A percentile compares a stretch with the other conserved stretches of the same genome.
These are phyloP conservation scores for Eospalax fontanierii DNA, from an alignment of 2,797 vertebrate species.

Conservation along the genomic window DNA sequence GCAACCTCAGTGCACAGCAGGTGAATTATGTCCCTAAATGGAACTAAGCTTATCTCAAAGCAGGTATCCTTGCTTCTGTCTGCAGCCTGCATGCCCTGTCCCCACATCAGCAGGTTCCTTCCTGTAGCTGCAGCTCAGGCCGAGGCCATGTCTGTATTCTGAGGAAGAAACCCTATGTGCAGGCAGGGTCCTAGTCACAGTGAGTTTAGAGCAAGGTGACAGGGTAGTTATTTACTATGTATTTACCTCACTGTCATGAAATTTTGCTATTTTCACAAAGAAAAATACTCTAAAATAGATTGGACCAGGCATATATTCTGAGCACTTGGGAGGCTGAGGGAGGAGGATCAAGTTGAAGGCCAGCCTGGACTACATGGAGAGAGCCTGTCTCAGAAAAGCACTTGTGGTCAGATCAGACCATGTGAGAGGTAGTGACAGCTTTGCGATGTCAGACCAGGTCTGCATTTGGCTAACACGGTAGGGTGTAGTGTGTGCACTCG, in stretches of 20 bases:
- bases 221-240: too few species aligned
- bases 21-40: not conserved
- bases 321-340: not conserved
- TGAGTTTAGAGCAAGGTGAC: not conserved
- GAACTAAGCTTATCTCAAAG: not conserved
- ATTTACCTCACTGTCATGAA: not conserved
- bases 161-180: not conserved
- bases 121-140: not conserved
- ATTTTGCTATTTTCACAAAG: not conserved
- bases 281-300: not conserved
- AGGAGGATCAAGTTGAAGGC: not conserved
- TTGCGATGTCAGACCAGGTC: rapidly evolving
- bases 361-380: not conserved
- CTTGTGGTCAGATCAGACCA: not conserved
- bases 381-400: not conserved
- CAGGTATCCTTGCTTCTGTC: not conserved
- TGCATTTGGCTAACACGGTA: not conserved
- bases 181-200: not conserved
- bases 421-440: not conserved
- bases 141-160: not conserved
- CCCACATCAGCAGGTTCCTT: not conserved
- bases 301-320: not conserved
- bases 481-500: not conserved
- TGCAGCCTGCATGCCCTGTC: not conserved
- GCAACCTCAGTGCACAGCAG: not conserved